Percentiles rank a stretch among this genome's conserved stretches.
These are phyloP conservation scores for Agriopis marginaria DNA, from an alignment of 2,888 invertebrate genomes.

Conservation along the genomic window DNA sequence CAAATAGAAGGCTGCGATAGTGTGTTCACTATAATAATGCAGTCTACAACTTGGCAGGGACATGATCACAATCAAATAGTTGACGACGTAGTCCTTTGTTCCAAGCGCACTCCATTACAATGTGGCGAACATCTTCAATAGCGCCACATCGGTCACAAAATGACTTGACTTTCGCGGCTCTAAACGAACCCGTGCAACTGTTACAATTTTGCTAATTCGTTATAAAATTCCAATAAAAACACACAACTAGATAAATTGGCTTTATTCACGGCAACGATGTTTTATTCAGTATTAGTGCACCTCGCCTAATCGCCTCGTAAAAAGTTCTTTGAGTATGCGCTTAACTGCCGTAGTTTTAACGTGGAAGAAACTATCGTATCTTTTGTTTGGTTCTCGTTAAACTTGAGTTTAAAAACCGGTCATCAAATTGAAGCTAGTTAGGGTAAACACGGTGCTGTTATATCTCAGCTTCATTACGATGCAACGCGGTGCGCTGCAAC, in stretches of 20 bases:
- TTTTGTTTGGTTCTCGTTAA: constrained; percentile 28
- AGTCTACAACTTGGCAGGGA: not conserved
- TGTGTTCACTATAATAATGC: constrained; percentile 13
- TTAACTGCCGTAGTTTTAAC: constrained; percentile 53
- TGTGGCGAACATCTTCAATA: too few species aligned
- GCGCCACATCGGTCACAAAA: too few species aligned
- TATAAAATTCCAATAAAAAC: constrained; percentile 35
- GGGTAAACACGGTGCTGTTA: constrained; percentile 21
- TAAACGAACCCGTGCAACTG: too few species aligned
- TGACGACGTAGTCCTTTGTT: too few species aligned
- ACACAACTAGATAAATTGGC: constrained; percentile 50
- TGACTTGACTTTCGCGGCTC: too few species aligned
- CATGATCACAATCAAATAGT: too few species aligned
- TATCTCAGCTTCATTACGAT: constrained; percentile 32
- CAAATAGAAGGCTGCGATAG: too few species aligned
- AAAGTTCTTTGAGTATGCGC: constrained; percentile 56
- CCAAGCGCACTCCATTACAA: too few species aligned
- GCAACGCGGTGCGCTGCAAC: constrained; percentile 29
- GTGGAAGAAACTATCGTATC: constrained; percentile 50
- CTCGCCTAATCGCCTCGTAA: constrained; percentile 61
- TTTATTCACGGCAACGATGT: constrained; percentile 53
- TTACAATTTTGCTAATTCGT: too few species aligned
- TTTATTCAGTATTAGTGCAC: constrained; percentile 57
- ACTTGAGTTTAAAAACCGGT: constrained; percentile 22
- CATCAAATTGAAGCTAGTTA: constrained; percentile 33